Percentiles rank a stretch among this genome's conserved stretches.
phyloP scores from a whole-genome alignment of 2,797 vertebrate genomes.

The Phyllotis vaccarum region DNA sequence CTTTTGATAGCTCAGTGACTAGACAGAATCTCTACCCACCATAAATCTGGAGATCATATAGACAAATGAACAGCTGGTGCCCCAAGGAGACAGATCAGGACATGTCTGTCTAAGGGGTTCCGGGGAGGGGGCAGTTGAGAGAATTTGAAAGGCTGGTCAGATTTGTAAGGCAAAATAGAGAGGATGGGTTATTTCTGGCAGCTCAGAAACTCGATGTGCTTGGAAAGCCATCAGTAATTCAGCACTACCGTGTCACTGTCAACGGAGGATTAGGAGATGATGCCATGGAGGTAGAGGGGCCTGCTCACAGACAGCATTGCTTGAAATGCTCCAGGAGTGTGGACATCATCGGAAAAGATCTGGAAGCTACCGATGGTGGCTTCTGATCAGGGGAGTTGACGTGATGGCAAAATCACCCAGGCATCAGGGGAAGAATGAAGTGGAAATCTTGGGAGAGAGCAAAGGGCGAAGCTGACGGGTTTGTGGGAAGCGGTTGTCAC shows the following conservation, averaged over 20 bases:
- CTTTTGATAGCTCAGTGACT: neutral
- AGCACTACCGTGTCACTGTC: conserved; percentile 32
- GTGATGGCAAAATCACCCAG: conserved; percentile 4
- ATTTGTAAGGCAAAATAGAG: conserved; percentile 40
- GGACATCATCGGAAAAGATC: conserved; percentile 52
- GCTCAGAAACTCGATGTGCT: conserved; percentile 51
- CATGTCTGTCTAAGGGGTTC: conserved; percentile 13
- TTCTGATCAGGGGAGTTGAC: conserved; percentile 21
- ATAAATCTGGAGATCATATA: neutral
- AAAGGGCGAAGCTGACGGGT: neutral
- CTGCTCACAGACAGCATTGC: conserved; percentile 25
- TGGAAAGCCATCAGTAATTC: conserved; percentile 48
- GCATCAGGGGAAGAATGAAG: conserved; percentile 28
- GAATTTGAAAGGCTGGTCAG: conserved; percentile 51
- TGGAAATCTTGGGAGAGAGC: neutral
- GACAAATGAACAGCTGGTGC: neutral
- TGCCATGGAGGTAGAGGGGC: neutral
- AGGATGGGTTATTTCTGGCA: conserved; percentile 39
- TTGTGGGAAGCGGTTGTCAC: too few species aligned
- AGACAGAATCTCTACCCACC: neutral
- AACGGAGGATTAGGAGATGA: neutral
- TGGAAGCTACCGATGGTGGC: conserved; percentile 55
- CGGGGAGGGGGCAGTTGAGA: conserved; percentile 29
- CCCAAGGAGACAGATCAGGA: neutral
- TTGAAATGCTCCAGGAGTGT: conserved; percentile 43